Conservation (phyloP, 2,888 invertebrate genomes). For the Polyploca ridens region DNA sequence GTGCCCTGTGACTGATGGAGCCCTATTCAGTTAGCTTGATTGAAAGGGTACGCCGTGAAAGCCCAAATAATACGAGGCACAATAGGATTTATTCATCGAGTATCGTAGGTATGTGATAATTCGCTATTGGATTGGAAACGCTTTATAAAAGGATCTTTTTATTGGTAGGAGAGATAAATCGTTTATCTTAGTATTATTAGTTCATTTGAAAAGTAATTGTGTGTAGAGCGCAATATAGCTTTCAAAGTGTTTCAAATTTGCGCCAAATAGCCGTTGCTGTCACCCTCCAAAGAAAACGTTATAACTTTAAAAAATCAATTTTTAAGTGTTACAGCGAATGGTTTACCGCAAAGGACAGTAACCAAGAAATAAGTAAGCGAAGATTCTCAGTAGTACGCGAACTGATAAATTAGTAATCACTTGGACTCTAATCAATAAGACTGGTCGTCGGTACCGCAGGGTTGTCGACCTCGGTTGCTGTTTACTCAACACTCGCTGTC, state of each 20-base stretch:
- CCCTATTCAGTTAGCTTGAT: conserved; percentile 69
- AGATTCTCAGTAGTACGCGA: conserved; percentile 43
- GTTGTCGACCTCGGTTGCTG: conserved; percentile 72
- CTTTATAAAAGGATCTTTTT: conserved; percentile 16
- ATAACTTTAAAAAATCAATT: not conserved
- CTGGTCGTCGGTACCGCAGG: conserved; percentile 47
- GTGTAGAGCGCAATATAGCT: not conserved
- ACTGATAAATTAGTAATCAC: conserved; percentile 66
- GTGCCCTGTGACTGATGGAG: conserved; percentile 67
- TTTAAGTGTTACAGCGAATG: not conserved
- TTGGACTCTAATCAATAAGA: conserved; percentile 63
- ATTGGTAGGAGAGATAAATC: not conserved
- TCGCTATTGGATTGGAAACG: conserved; percentile 32
- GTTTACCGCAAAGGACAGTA: not conserved
- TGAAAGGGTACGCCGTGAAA: conserved; percentile 67
- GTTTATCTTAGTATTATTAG: not conserved
- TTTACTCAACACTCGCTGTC: conserved; percentile 67
- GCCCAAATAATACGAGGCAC: conserved; percentile 51
- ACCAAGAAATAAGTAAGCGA: conserved; percentile 13
- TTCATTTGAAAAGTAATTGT: not conserved
- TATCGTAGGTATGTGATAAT: conserved; percentile 56
- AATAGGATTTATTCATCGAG: conserved; percentile 55
- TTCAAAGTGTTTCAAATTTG: not conserved
- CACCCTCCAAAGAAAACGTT: not conserved
- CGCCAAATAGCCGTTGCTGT: not conserved